Conservation (phyloP, 2,797 vertebrate species). For the Leptodactylus fallax region DNA sequence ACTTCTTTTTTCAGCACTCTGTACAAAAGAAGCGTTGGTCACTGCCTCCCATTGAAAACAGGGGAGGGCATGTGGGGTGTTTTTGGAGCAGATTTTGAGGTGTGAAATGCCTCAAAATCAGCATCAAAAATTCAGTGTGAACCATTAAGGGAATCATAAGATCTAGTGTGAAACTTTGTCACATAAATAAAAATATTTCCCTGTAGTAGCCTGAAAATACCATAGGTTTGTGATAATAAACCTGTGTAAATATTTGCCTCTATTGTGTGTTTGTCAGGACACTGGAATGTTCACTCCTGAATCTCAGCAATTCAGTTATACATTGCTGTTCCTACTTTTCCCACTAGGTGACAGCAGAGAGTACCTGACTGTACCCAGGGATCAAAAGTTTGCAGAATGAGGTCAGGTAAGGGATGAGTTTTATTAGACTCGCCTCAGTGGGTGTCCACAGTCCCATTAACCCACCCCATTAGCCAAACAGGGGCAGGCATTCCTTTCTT, state of each 20-base stretch:
- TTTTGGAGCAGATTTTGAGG: too few species aligned
- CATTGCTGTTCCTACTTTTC: not conserved
- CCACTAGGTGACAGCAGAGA: slow-evolving; percentile 49
- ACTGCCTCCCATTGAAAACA: too few species aligned
- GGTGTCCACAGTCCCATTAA: slow-evolving; percentile 50
- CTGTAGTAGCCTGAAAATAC: not conserved
- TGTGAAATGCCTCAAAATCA: too few species aligned
- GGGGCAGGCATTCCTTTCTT: slow-evolving; percentile 47
- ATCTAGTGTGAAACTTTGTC: not conserved
- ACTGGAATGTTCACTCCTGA: not conserved
- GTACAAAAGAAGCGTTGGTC: too few species aligned
- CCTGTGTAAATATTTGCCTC: not conserved
- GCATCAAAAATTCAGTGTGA: too few species aligned
- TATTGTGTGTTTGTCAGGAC: not conserved
- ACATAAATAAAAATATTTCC: too few species aligned
- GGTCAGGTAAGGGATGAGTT: slow-evolving; percentile 42
- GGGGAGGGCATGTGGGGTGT: too few species aligned
- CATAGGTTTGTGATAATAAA: not conserved
- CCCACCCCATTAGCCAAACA: slow-evolving; percentile 58
- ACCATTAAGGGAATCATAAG: too few species aligned
- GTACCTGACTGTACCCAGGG: not conserved
- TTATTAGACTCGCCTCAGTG: slow-evolving; percentile 47
- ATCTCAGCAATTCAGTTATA: too few species aligned
- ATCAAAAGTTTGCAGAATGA: slow-evolving; percentile 4
- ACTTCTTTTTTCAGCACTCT: too few species aligned